phyloP scores from a whole-genome alignment of 1,140 invertebrate genomes.

The Nymphalis io region DNA sequence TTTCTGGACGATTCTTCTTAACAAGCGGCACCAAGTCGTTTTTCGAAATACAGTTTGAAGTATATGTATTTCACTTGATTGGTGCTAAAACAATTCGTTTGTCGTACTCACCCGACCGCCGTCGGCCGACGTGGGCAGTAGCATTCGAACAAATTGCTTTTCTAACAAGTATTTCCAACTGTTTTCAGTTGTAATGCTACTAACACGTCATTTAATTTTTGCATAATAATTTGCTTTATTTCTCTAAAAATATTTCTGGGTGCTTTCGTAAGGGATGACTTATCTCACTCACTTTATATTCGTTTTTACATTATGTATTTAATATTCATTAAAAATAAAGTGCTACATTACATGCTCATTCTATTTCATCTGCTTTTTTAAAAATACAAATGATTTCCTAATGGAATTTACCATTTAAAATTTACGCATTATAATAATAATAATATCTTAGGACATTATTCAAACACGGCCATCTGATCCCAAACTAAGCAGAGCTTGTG shows the following conservation, averaged over 20 bases:
- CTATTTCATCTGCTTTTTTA: too few species aligned
- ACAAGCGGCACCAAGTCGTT: not conserved
- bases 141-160: slow-evolving; percentile 43
- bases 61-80: not conserved
- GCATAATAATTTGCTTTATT: not conserved
- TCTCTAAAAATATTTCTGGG: not conserved
- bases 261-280: not conserved
- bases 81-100: slow-evolving; percentile 20
- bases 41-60: not conserved
- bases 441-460: too few species aligned
- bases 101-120: slow-evolving; percentile 34
- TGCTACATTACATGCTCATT: too few species aligned
- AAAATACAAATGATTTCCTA: too few species aligned
- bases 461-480: too few species aligned
- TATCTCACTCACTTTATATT: too few species aligned
- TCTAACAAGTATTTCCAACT: too few species aligned
- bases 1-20: not conserved
- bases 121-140: slow-evolving; percentile 52
- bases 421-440: too few species aligned
- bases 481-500: too few species aligned
- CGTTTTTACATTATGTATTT: too few species aligned
- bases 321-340: too few species aligned
- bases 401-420: too few species aligned
- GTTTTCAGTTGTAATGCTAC: not conserved
- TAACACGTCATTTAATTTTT: not conserved